Evolutionary conservation across 2,888 invertebrate genomes (phyloP), one percentile per base, ranked within the genome.

Genomic region (Epiblema foenella): DNA sequence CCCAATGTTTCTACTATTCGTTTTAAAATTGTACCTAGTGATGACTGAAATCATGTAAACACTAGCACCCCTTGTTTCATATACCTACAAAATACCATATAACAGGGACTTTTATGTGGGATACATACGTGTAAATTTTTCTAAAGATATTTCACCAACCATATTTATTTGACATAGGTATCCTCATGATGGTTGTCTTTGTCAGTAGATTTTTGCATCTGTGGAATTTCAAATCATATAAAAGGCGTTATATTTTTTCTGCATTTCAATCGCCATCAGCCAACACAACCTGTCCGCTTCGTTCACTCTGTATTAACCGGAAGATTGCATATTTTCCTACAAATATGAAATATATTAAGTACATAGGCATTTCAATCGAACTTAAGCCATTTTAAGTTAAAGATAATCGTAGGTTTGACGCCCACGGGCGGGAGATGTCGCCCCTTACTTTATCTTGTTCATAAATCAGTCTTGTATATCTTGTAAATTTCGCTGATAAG

Each of bases 381-480:
- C 37, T 39, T 64, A 12, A n/a, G 54, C n/a, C 64, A 18, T 64
- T 54, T 54, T 39, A 2, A 64, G 7, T 7, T 8, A 39, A 54
- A 24, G 24, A 54, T 29, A 60, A 39, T 64, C n/a, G n/a, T 54
- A 64, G 81, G 85, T 85, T 82, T 83, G 85, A 76, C 77, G 46
- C 58, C 68, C 70, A 75, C 79, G 73, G 72, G 72, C 70, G 74
- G 68, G 76, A 81, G 84, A 83, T 83, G 83, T 85, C 82, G 82
- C 81, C 75, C 75, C 75, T 75, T 81, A 81, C 82, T 82, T 81
- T 85, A 85, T 87, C 86, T 83, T 72, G 73, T 72, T 74, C 79
- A 83, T 89, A 87, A 87, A 88, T 89, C 87, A 85, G 80, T 77
- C 81, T 85, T 85, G 84, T 84, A 83, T 82, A 85, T 83, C 84